Percentiles rank a stretch among this genome's conserved stretches.
These are phyloP conservation scores for Gavia stellata DNA, from an alignment of 2,113 vertebrate genomes.

Conservation along the genomic window DNA sequence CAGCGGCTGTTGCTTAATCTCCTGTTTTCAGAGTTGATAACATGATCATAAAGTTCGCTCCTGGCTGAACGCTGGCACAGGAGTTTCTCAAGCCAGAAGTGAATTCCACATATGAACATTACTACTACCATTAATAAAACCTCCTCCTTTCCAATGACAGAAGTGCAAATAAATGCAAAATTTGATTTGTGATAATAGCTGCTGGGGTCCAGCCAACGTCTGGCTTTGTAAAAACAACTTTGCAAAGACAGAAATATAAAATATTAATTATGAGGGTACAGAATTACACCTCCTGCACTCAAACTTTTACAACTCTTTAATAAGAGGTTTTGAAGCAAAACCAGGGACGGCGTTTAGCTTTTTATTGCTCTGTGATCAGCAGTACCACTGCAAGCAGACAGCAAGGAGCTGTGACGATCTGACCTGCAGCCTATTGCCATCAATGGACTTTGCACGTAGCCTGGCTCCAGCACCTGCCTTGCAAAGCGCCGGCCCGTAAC, in stretches of 20 bases:
- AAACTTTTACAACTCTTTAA: neutral
- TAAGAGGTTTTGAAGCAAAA: neutral
- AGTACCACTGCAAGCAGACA: neutral
- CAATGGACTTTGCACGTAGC: neutral
- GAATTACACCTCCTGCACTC: neutral
- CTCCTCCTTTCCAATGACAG: slow-evolving; percentile 4
- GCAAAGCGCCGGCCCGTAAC: neutral
- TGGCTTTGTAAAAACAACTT: neutral
- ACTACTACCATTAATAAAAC: slow-evolving; percentile 15
- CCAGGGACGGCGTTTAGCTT: neutral
- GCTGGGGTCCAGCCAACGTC: neutral
- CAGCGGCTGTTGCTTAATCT: slow-evolving; percentile 39
- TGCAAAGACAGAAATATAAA: neutral
- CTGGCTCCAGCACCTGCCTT: neutral
- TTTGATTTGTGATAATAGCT: neutral
- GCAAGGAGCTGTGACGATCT: neutral
- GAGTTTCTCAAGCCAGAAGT: slow-evolving; percentile 38
- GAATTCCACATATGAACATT: slow-evolving; percentile 41
- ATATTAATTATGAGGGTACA: neutral
- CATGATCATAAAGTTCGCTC: slow-evolving; percentile 53
- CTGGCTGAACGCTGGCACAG: slow-evolving; percentile 24
- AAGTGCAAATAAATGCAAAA: neutral
- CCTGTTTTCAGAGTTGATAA: slow-evolving; percentile 63
- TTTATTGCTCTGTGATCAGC: neutral
- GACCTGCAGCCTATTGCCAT: neutral